Conservation (phyloP, 30 jellyfish, hydroid and myxozoan species). For the Chironex yamaguchii region DNA sequence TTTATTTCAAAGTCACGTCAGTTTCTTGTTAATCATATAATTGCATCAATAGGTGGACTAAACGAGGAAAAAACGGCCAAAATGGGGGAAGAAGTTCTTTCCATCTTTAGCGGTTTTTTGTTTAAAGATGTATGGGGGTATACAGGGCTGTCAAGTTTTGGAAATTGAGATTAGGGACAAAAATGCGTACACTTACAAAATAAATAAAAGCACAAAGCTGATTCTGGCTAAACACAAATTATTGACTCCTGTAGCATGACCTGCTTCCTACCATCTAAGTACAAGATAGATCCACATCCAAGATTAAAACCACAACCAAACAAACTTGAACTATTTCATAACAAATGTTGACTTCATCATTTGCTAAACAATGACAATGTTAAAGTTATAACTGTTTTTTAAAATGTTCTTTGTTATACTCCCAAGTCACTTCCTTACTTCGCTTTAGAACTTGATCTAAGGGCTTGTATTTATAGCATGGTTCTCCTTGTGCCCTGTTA, state of each 20-base stretch:
- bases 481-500: slow-evolving; percentile 66
- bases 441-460: slow-evolving; percentile 66
- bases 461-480: slow-evolving; percentile 55
- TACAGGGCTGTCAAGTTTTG: no score
- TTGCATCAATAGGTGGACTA: no score
- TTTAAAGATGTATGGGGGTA: no score
- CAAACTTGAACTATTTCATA: slow-evolving; percentile 14
- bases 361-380: background rate
- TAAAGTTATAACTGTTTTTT: slow-evolving; percentile 39
- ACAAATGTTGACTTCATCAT: slow-evolving; percentile 5
- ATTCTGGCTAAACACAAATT: slow-evolving; percentile 46
- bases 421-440: slow-evolving; percentile 54
- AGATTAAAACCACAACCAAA: slow-evolving; percentile 33
- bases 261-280: slow-evolving; percentile 62
- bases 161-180: slow-evolving; percentile 65
- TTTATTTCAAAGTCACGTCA: no score
- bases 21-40: no score
- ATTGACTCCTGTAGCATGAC: slow-evolving; percentile 57
- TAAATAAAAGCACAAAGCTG: slow-evolving; percentile 29
- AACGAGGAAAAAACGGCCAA: no score
- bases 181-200: slow-evolving; percentile 60
- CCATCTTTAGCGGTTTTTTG: no score
- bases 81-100: no score
- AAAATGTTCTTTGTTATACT: slow-evolving; percentile 54
- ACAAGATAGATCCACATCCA: slow-evolving; percentile 23